Evolutionary conservation across 2,797 vertebrate species (phyloP).

Genomic region (Myotis pilosus): DNA sequence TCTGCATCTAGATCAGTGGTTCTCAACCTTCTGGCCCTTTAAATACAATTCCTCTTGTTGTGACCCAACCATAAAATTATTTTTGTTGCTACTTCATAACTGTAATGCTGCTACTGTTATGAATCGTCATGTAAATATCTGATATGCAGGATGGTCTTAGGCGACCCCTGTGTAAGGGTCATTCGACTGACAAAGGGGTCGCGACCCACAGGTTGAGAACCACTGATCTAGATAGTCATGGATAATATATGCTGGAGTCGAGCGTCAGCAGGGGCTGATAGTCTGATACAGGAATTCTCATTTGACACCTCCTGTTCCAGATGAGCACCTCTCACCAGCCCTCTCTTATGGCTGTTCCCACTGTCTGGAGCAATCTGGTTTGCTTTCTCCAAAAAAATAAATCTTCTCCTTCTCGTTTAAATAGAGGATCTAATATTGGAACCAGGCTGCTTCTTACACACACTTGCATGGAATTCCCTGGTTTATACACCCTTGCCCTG

Average conservation of each 20-base stretch:
- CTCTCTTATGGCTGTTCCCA: fast-evolving
- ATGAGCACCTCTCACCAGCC: neutral
- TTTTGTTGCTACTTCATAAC: no score
- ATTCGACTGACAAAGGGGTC: no score
- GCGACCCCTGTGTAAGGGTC: no score
- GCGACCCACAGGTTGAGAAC: no score
- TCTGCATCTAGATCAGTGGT: neutral
- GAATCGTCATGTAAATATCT: no score
- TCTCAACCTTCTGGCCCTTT: no score
- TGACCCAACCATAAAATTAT: no score
- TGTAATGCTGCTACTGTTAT: no score
- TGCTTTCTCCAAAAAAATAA: neutral
- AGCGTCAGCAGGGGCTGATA: neutral
- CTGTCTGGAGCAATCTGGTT: neutral
- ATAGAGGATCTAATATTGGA: neutral
- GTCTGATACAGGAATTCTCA: neutral
- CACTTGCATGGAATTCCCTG: neutral
- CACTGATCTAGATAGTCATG: neutral
- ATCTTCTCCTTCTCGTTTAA: neutral
- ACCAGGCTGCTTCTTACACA: neutral
- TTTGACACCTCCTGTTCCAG: neutral
- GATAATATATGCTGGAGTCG: neutral
- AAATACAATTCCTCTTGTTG: no score
- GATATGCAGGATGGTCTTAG: no score
- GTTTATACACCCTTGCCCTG: neutral